Percentiles rank a stretch among this genome's conserved stretches.
phyloP scores from a whole-genome alignment of 2,888 invertebrate genomes.

The Lamellibrachia satsuma region DNA sequence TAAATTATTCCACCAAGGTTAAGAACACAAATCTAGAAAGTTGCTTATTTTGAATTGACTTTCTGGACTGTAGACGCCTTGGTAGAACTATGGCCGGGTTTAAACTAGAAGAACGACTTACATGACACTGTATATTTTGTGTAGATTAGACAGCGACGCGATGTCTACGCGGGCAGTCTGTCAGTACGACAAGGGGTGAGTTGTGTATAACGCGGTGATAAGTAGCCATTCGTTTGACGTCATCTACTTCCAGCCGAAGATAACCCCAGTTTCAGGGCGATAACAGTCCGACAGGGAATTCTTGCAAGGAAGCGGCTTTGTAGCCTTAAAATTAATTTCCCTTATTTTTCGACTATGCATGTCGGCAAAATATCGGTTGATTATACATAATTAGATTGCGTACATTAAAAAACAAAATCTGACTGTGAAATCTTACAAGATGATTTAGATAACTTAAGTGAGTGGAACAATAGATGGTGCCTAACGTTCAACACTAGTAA shows the following conservation, averaged over 20 bases:
- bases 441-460: too few relatives aligned
- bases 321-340: background rate
- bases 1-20: too few relatives aligned
- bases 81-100: background rate
- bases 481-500: too few relatives aligned
- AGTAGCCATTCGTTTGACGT: background rate
- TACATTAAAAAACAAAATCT: too few relatives aligned
- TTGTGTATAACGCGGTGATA: background rate
- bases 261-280: background rate
- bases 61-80: background rate
- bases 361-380: background rate
- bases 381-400: background rate
- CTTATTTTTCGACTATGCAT: background rate
- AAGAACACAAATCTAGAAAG: too few relatives aligned
- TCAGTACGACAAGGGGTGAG: background rate
- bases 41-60: too few relatives aligned
- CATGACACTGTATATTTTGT: background rate
- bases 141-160: background rate
- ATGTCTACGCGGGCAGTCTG: background rate
- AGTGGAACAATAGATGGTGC: too few relatives aligned
- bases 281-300: background rate
- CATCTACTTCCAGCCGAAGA: background rate
- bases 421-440: too few relatives aligned
- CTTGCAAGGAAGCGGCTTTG: background rate
- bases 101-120: background rate